A percentile compares a stretch with the other conserved stretches of the same genome.
Evolutionary conservation across 2,797 vertebrate genomes (phyloP).

Genomic region (Ptychadena robeensis): DNA sequence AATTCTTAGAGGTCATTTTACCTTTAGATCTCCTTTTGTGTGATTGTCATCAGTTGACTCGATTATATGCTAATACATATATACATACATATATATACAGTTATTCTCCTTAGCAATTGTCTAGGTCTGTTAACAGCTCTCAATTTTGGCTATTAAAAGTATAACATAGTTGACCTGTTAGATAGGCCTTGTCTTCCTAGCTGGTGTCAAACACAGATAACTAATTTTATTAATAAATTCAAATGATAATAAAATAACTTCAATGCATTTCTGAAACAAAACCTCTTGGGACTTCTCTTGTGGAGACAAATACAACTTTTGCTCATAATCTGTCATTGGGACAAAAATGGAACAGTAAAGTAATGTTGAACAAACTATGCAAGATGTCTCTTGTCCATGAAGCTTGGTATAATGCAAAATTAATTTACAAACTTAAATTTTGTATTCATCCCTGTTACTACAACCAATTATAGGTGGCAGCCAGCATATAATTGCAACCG

Average conservation of each 20-base stretch:
- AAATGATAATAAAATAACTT: neutral
- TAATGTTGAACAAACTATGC: neutral
- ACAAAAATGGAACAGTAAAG: slow-evolving; percentile 12
- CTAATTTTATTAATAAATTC: neutral
- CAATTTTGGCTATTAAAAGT: too few species aligned
- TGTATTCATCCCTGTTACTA: slow-evolving; percentile 1
- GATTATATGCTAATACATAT: too few species aligned
- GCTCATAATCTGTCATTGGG: slow-evolving; percentile 8
- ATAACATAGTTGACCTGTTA: too few species aligned
- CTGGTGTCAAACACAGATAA: neutral
- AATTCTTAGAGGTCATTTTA: too few species aligned
- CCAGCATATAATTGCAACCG: slow-evolving; percentile 3
- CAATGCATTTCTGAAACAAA: neutral
- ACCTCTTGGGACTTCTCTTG: neutral
- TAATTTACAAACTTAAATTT: neutral
- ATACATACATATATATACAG: too few species aligned
- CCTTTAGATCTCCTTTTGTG: too few species aligned
- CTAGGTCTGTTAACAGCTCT: too few species aligned
- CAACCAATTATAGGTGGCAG: slow-evolving; percentile 6
- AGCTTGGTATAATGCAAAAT: slow-evolving; percentile 7
- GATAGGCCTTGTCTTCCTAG: neutral
- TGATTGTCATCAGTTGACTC: too few species aligned
- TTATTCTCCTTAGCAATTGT: too few species aligned
- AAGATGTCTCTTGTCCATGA: neutral
- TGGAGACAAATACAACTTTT: neutral